Percentiles rank a stretch among this genome's conserved stretches.
Conservation (phyloP, 2,113 vertebrate species). For the Rallus limicola region DNA sequence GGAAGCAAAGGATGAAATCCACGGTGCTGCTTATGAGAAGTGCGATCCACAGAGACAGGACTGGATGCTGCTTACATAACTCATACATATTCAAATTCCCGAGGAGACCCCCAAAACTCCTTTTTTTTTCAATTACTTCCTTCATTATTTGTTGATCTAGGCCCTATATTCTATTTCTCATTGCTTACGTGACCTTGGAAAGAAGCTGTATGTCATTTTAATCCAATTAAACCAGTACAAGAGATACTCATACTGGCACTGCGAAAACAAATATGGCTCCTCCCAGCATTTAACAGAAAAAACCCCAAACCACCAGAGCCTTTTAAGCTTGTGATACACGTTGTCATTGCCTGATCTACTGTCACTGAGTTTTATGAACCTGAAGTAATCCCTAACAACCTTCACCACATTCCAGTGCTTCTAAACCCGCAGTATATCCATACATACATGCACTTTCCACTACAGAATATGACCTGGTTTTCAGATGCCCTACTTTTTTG, state of each 20-base stretch:
- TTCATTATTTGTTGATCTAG: not conserved
- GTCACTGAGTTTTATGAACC: not conserved
- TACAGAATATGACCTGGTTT: constrained; percentile 43
- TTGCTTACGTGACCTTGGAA: not conserved
- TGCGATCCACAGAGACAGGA: not conserved
- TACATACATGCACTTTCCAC: not conserved
- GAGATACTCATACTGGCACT: not conserved
- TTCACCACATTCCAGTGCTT: not conserved
- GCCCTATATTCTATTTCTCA: not conserved
- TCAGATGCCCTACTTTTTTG: constrained; percentile 36
- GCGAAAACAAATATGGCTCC: not conserved
- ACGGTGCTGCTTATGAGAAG: not conserved
- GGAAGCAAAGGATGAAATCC: not conserved
- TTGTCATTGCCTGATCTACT: not conserved
- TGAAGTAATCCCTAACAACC: constrained; percentile 4
- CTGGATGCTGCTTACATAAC: not conserved
- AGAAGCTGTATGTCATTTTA: not conserved
- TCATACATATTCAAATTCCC: not conserved
- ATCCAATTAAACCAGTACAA: not conserved
- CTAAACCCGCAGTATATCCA: not conserved
- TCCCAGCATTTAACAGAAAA: not conserved
- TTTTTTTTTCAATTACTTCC: not conserved
- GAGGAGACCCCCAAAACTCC: not conserved
- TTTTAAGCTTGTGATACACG: not conserved
- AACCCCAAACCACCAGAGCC: not conserved